Percentiles rank a stretch among this genome's conserved stretches.
phyloP scores from a whole-genome alignment of 2,113 vertebrate genomes.

The Acinonyx jubatus region DNA sequence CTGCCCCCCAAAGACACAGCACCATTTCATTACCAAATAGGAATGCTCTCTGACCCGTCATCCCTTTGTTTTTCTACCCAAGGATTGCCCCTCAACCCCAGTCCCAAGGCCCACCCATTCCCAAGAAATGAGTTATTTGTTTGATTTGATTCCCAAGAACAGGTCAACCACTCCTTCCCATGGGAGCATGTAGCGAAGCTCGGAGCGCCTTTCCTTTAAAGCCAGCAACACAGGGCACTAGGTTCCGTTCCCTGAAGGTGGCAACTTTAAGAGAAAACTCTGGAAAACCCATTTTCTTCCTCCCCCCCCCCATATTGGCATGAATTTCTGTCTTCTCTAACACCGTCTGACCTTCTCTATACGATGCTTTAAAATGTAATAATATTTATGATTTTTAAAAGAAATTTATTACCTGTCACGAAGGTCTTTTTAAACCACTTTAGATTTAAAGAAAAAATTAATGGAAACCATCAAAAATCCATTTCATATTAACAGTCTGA shows the following conservation, averaged over 20 bases:
- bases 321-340: conserved; percentile 61
- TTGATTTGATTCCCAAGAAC: background rate
- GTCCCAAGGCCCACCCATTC: background rate
- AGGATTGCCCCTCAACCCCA: background rate
- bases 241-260: background rate
- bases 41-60: background rate
- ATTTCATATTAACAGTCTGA: conserved; percentile 71
- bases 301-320: background rate
- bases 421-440: conserved; percentile 77
- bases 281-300: conserved; percentile 25
- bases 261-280: conserved; percentile 3
- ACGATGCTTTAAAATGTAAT: conserved; percentile 64
- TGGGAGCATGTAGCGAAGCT: background rate
- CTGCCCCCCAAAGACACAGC: background rate
- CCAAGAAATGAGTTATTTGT: background rate
- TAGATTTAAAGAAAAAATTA: conserved; percentile 65
- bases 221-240: background rate
- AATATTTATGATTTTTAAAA: conserved; percentile 69
- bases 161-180: background rate
- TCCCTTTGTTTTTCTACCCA: background rate
- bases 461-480: conserved; percentile 58
- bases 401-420: conserved; percentile 70
- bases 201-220: background rate
- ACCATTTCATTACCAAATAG: background rate
- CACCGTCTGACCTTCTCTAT: conserved; percentile 48